Conservation (phyloP, 2,113 vertebrate genomes). For the Planiliza haematocheilus region DNA sequence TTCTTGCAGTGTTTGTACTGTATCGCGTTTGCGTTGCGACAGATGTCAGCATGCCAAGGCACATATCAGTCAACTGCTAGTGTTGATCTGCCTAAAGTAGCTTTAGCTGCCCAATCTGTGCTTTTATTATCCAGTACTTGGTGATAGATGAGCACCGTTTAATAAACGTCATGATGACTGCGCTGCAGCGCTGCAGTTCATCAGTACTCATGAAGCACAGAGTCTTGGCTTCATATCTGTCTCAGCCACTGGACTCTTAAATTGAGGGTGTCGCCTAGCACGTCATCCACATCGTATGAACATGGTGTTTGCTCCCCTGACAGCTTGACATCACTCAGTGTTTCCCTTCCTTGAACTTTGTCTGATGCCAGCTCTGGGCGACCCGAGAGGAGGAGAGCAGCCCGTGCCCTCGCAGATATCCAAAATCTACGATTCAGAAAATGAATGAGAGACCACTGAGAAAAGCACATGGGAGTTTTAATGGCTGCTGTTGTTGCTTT, state of each 20-base stretch:
- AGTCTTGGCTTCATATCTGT: constrained; percentile 52
- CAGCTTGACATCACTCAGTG: constrained; percentile 61
- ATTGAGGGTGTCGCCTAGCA: constrained; percentile 62
- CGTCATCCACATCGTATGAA: constrained; percentile 67
- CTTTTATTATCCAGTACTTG: constrained; percentile 5
- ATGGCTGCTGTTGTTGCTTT: neutral
- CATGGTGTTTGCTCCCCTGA: constrained; percentile 52
- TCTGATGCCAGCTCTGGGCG: constrained; percentile 49
- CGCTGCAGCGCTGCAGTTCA: constrained; percentile 30
- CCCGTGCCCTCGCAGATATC: constrained; percentile 17
- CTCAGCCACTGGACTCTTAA: constrained; percentile 33
- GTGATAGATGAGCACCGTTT: neutral
- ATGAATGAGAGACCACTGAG: constrained; percentile 9
- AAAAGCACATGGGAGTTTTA: neutral
- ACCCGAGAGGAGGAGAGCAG: constrained; percentile 11
- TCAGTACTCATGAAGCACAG: constrained; percentile 35
- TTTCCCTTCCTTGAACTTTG: constrained; percentile 70
- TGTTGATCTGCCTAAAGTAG: neutral
- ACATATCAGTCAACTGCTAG: neutral
- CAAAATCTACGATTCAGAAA: constrained; percentile 21
- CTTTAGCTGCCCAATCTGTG: neutral
- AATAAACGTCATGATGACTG: constrained; percentile 15
- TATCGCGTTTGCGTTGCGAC: neutral
- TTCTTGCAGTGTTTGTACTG: constrained; percentile 7
- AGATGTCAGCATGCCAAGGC: neutral